Evolutionary conservation across 1,140 invertebrate species (phyloP).

Genomic region (Drosophila sucinea): DNA sequence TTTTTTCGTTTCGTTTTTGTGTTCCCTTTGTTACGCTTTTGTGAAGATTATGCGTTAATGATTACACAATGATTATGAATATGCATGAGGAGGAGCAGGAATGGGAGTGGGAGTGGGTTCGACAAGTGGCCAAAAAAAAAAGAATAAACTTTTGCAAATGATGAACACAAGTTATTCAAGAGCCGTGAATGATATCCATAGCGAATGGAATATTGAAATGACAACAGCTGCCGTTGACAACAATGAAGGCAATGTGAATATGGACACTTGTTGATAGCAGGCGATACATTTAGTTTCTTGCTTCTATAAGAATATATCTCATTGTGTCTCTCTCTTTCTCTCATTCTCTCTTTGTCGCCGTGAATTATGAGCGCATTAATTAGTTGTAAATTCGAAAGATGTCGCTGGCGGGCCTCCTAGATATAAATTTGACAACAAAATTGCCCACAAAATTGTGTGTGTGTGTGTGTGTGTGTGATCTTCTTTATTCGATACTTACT

Average conservation of each 20-base stretch:
- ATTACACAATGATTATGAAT: constrained; percentile 83
- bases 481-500: constrained; percentile 85
- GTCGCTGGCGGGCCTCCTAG: constrained; percentile 19
- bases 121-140: constrained; percentile 58
- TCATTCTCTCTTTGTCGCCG: constrained; percentile 7
- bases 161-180: constrained; percentile 49
- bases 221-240: constrained; percentile 70
- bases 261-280: constrained; percentile 68
- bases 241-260: constrained; percentile 68
- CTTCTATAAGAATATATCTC: not conserved
- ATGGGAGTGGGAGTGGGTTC: not conserved
- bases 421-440: constrained; percentile 70
- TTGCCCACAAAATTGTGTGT: constrained; percentile 68
- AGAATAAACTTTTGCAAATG: constrained; percentile 66
- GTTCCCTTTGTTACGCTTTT: constrained; percentile 69
- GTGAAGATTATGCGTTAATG: constrained; percentile 80
- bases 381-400: constrained; percentile 76
- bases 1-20: constrained; percentile 39
- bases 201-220: constrained; percentile 77
- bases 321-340: not conserved
- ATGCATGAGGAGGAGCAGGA: constrained; percentile 61
- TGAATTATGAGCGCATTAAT: constrained; percentile 81
- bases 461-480: constrained; percentile 4
- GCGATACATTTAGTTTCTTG: constrained; percentile 5
- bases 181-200: constrained; percentile 75